A percentile compares a stretch with the other conserved stretches of the same genome.
Conservation (phyloP, 2,797 vertebrate species). For the Lepus townsendii region DNA sequence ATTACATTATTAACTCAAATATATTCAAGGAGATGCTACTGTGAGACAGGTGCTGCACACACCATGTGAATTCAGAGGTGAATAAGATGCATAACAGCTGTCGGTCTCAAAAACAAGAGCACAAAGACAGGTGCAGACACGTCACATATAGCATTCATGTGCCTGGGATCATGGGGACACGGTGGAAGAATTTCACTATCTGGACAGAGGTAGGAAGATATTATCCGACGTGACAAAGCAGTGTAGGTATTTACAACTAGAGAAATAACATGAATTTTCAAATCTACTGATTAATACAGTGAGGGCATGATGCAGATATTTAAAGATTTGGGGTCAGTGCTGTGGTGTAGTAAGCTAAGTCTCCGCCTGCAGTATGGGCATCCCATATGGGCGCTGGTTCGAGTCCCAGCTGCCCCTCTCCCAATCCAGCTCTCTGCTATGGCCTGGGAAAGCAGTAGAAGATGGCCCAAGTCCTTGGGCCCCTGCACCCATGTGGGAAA, state of each 20-base stretch:
- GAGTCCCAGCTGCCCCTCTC: no score
- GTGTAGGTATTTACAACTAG: background rate
- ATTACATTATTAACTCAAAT: background rate
- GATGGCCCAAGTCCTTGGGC: no score
- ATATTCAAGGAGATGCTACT: background rate
- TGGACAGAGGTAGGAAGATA: background rate
- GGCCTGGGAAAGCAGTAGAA: no score
- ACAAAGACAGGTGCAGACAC: background rate
- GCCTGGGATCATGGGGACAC: background rate
- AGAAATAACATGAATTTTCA: background rate
- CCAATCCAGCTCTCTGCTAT: no score
- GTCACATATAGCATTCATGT: background rate
- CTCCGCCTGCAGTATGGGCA: no score
- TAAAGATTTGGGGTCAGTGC: background rate
- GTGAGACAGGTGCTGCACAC: background rate
- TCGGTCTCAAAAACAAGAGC: background rate
- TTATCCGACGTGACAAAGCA: conserved; percentile 19
- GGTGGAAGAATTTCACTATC: background rate
- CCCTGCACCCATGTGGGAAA: no score
- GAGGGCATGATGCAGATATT: conserved; percentile 13
- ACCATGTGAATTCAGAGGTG: background rate
- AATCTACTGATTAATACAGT: background rate
- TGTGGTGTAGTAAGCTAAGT: no score
- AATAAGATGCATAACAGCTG: background rate
- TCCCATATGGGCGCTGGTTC: no score